Percentiles rank a stretch among this genome's conserved stretches.
These are phyloP conservation scores for Mormoops blainvillei DNA, from an alignment of 2,113 vertebrate genomes.

Conservation along the genomic window DNA sequence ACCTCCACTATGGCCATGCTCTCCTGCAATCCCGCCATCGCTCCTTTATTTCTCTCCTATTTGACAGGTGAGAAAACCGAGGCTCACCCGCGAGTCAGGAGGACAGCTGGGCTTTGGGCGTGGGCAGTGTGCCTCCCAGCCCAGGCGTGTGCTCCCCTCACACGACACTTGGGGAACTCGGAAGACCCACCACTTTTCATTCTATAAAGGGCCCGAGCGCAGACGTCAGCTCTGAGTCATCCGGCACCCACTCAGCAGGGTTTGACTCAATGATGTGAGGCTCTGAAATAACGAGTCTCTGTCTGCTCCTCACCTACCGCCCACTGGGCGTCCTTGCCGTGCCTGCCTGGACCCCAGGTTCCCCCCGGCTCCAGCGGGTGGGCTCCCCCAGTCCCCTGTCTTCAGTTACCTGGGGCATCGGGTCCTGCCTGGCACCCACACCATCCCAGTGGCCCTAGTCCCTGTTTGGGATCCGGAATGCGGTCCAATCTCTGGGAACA, in stretches of 20 bases:
- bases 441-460: not conserved
- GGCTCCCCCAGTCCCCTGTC: not conserved
- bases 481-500: not conserved
- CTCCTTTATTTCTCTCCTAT: not conserved
- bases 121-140: not conserved
- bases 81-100: not conserved
- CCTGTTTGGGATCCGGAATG: not conserved
- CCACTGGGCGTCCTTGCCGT: not conserved
- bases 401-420: too few species aligned
- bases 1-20: not conserved
- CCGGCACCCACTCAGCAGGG: not conserved
- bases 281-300: not conserved
- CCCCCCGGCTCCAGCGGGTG: not conserved
- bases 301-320: not conserved
- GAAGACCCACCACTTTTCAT: not conserved
- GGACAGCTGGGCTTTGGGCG: not conserved
- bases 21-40: not conserved
- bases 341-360: not conserved
- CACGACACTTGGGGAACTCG: not conserved
- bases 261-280: not conserved
- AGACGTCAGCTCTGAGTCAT: slow-evolving; percentile 45
- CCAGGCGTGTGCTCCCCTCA: not conserved
- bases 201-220: slow-evolving; percentile 4
- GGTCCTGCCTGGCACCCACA: not conserved
- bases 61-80: not conserved